A percentile compares a stretch with the other conserved stretches of the same genome.
Conservation (phyloP, 1,140 invertebrate species). For the Oedothorax gibbosus region DNA sequence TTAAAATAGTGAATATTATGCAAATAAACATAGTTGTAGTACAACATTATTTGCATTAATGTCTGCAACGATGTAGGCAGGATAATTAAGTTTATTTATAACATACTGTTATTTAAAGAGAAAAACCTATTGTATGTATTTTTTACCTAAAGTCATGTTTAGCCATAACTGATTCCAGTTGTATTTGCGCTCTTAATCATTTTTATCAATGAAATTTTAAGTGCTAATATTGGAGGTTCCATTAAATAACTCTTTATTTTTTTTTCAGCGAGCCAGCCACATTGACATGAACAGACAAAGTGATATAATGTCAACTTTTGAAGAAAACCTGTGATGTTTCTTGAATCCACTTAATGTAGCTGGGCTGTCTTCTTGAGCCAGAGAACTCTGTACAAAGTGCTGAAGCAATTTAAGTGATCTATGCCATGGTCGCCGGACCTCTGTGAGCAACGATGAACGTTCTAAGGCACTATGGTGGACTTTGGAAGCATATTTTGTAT, state of each 20-base stretch:
- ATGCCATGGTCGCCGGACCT: neutral
- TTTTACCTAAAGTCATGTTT: too few species aligned
- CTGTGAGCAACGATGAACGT: neutral
- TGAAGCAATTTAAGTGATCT: neutral
- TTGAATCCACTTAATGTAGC: constrained; percentile 6
- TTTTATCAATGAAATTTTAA: neutral
- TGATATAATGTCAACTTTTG: constrained; percentile 97
- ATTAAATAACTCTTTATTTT: neutral
- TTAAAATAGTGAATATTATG: too few species aligned
- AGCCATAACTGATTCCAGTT: too few species aligned
- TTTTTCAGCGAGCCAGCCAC: constrained; percentile 87
- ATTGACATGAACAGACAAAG: constrained; percentile 99
- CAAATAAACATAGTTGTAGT: too few species aligned
- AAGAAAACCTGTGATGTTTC: constrained; percentile 82
- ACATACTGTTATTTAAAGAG: too few species aligned
- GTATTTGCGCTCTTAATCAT: too few species aligned
- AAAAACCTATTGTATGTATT: too few species aligned
- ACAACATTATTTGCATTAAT: too few species aligned
- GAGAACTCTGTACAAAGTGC: constrained; percentile 19
- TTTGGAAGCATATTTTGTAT: constrained; percentile 53
- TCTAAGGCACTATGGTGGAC: neutral
- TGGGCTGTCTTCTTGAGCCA: constrained; percentile 22
- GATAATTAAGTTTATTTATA: too few species aligned
- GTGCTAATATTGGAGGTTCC: neutral
- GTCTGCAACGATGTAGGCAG: too few species aligned